Evolutionary conservation across 2,888 invertebrate species (phyloP), one percentile per base, ranked within the genome.

Genomic region (Odontomyia ornata): DNA sequence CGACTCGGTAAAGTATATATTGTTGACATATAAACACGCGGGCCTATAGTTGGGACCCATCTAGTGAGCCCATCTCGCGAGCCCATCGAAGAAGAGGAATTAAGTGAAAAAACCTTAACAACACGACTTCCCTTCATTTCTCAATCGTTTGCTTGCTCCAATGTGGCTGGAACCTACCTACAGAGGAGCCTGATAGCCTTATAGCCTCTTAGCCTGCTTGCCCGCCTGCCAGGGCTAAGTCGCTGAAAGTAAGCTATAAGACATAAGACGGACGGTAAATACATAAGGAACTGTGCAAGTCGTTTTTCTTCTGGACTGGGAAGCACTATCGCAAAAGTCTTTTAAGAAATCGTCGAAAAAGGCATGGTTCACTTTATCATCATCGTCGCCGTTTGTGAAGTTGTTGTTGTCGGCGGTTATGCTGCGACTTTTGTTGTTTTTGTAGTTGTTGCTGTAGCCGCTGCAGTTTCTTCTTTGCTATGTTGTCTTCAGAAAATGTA

Each of bases 91-190:
- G 67, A 78, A 78, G 78, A 78, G 73, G 78, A 76, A 78, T 78
- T 78, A 76, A 78, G 78, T 78, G 78, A 76, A 76, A 78, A 78
- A 77, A 78, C 76, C 73, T 76, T 73, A 73, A 76, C 73, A 78
- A 76, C 76, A 78, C 76, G 78, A 78, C 72, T 78, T 78, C 67
- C 76, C 76, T 78, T 76, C 78, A 78, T 78, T 78, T 78, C 78
- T 78, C 78, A 78, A 78, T 76, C 76, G 75, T 65, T 69, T 23
- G 25, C 36, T 21, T 3, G 21, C 21, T 62, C 13, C 27, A 13
- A 30, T 64, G 28, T 36, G 21, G 60, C 60, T 60, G 60, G 7
- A 11, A 60, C 23, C 9, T 36, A 5, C 36, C 36, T 36, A 36
- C 36, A 9, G 9, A 36, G 36, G 5, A 36, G 36, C 36, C 9